Conservation (phyloP, 2,888 invertebrate species). For the Teleogryllus oceanicus region DNA sequence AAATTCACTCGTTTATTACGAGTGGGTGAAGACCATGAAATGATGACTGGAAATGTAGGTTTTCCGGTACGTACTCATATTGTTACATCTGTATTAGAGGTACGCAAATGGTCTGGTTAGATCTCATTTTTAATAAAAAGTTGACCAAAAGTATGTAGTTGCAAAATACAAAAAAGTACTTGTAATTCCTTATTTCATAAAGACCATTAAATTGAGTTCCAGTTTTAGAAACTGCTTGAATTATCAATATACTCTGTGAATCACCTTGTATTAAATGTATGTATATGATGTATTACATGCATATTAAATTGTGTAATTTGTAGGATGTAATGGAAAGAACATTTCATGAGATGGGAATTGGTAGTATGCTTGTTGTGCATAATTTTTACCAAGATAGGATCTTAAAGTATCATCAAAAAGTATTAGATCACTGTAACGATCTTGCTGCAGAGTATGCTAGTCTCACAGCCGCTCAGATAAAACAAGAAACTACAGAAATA, state of each 20-base stretch:
- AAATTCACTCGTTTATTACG: conserved; percentile 53
- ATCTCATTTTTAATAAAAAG: no score
- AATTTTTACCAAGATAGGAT: conserved; percentile 56
- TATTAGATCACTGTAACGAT: conserved; percentile 44
- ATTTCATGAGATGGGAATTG: conserved; percentile 58
- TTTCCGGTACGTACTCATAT: conserved; percentile 50
- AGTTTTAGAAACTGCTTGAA: no score
- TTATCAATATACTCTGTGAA: no score
- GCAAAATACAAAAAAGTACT: no score
- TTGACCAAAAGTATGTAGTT: no score
- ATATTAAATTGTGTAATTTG: conserved; percentile 37
- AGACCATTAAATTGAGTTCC: no score
- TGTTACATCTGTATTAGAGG: conserved; percentile 20
- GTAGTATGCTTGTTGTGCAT: conserved; percentile 55
- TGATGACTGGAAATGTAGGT: conserved; percentile 46
- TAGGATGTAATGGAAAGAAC: conserved; percentile 61
- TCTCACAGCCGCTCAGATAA: not conserved
- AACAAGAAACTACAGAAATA: not conserved
- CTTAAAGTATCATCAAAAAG: conserved; percentile 44
- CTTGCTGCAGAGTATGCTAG: conserved; percentile 44
- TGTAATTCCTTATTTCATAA: no score
- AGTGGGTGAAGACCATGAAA: conserved; percentile 53
- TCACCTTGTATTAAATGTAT: not conserved
- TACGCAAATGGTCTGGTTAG: not conserved
- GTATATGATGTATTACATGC: not conserved